Evolutionary conservation across 2,888 invertebrate genomes (phyloP).

Genomic region (Rhaphigaster nebulosa): DNA sequence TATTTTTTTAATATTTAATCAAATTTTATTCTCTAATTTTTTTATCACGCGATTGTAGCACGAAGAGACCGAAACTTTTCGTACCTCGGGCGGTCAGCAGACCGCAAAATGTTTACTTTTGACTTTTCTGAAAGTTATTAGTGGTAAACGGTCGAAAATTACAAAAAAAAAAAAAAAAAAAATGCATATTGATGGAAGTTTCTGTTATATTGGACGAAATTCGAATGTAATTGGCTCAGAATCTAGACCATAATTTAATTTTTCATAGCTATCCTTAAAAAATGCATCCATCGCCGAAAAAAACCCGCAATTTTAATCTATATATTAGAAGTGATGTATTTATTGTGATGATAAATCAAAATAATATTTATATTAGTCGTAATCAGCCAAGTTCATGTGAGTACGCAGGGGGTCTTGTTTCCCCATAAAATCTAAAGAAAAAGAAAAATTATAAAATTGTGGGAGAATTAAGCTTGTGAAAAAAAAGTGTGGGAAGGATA

Average conservation of each 20-base stretch:
- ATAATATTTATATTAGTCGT: too few relatives aligned
- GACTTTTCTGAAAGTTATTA: neutral
- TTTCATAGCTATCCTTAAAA: neutral
- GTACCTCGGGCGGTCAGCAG: neutral
- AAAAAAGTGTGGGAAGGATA: too few relatives aligned
- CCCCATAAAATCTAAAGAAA: too few relatives aligned
- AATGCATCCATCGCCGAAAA: neutral
- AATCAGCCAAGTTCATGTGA: too few relatives aligned
- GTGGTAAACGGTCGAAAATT: neutral
- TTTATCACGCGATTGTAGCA: neutral
- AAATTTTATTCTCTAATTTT: neutral
- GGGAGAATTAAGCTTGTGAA: too few relatives aligned
- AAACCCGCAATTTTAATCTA: too few relatives aligned
- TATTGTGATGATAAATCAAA: too few relatives aligned
- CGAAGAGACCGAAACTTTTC: neutral
- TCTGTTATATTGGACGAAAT: neutral
- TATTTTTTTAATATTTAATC: conserved; percentile 47
- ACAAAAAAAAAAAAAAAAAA: neutral
- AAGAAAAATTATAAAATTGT: too few relatives aligned
- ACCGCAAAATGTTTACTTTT: conserved; percentile 18
- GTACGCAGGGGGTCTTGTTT: too few relatives aligned
- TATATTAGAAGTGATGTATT: too few relatives aligned
- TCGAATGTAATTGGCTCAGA: neutral
- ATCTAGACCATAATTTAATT: neutral
- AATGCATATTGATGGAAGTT: neutral